Evolutionary conservation across 1,140 invertebrate genomes (phyloP), one percentile per base, ranked within the genome.

Genomic region (Rhizoglyphus robini): DNA sequence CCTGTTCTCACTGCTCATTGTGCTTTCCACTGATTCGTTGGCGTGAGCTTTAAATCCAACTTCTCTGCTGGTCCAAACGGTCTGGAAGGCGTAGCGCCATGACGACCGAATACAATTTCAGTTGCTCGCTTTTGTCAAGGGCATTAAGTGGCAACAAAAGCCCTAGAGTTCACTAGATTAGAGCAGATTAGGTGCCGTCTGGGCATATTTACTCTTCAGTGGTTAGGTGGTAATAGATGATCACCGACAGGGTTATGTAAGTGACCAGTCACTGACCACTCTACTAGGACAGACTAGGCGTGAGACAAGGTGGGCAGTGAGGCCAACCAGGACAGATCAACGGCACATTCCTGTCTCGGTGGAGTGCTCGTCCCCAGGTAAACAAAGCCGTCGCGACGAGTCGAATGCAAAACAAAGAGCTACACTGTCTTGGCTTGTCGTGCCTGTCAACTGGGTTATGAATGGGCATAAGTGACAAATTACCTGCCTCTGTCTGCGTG

Each of bases 391-490:
- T 54, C 51, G 51, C 51, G 51, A 54, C 51, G 51, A 54, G 51
- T 20, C 51, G 15, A 32, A 27, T 15, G 8, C 23, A 54, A 54
- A 20, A 54, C 51, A 54, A 54, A 8, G 31, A 23, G 51, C 8
- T 15, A 25, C 31, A 54, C 20, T 54, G 51, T 54, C 8, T 41
- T 41, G 36, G 36, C 36, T 11, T n/a, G n/a, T 46, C 41, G 41
- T 15, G 15, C 15, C 41, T 46, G 41, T 46, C 41, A 46, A 46
- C 41, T 46, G 41, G 15, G 41, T 46, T 20, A 54, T 54, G 51
- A 54, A 54, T 54, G 51, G 51, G 41, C 8, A 54, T 15, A 54
- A 54, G 51, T 54, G 51, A 54, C 51, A 54, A 54, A 54, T 54
- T 54, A 54, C 51, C 51, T 54, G 51, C 31, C 18, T 11, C 36